phyloP scores from a whole-genome alignment of 2,888 invertebrate species.

The Pterobdella sp. region DNA sequence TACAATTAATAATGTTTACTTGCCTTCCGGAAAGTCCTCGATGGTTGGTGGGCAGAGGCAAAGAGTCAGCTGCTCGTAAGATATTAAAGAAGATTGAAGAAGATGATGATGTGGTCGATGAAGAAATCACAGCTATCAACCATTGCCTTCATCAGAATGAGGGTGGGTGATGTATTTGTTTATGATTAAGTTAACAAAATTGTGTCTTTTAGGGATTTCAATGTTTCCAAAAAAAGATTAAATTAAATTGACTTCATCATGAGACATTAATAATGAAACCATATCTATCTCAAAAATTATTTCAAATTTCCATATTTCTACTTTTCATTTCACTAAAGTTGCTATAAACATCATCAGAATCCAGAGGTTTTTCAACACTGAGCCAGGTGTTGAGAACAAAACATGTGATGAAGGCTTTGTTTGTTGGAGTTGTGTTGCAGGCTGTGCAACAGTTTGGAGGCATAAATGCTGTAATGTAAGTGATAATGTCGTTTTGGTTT shows the following conservation, averaged over 20 bases:
- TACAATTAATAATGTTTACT: slow-evolving; percentile 56
- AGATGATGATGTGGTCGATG: slow-evolving; percentile 11
- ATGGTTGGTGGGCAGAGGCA: slow-evolving; percentile 51
- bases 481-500: not conserved
- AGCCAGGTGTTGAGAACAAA: slow-evolving; percentile 41
- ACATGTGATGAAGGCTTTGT: slow-evolving; percentile 47
- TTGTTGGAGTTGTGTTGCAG: slow-evolving; percentile 42
- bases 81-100: slow-evolving; percentile 29
- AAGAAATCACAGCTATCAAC: slow-evolving; percentile 28
- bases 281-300: not conserved
- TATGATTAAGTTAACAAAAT: slow-evolving; percentile 12
- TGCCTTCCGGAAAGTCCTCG: slow-evolving; percentile 57
- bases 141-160: not conserved
- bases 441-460: slow-evolving; percentile 36
- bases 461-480: slow-evolving; percentile 42
- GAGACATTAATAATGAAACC: not conserved
- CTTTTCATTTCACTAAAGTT: not conserved
- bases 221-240: too few relatives aligned
- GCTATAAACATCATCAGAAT: not conserved
- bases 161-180: not conserved
- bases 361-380: slow-evolving; percentile 9
- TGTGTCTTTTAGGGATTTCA: too few relatives aligned
- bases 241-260: too few relatives aligned
- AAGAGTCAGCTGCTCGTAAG: slow-evolving; percentile 30
- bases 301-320: not conserved